Evolutionary conservation across 2,797 vertebrate species (phyloP).

Genomic region (Crenuchus spilurus): DNA sequence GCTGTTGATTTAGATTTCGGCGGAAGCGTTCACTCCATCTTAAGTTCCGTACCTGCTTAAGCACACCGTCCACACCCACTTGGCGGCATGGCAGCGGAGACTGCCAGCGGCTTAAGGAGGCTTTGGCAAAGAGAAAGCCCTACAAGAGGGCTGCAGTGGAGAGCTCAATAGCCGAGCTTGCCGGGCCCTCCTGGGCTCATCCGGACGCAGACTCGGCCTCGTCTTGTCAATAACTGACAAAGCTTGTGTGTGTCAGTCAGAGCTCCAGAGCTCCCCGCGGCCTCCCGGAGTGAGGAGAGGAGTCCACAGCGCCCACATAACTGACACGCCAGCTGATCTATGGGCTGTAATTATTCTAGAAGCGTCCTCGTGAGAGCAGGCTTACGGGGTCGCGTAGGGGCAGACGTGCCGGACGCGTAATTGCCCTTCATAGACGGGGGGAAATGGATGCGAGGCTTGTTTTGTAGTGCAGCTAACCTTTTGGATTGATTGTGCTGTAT

Average conservation of each 20-base stretch:
- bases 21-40: slow-evolving; percentile 29
- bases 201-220: slow-evolving; percentile 45
- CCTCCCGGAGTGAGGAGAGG: slow-evolving; percentile 64
- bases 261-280: slow-evolving; percentile 58
- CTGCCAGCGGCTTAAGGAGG: not conserved
- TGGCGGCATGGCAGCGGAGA: not conserved
- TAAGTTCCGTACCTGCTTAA: slow-evolving; percentile 23
- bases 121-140: not conserved
- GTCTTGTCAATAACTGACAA: slow-evolving; percentile 76
- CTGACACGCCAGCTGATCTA: slow-evolving; percentile 69
- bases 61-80: slow-evolving; percentile 4
- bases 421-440: slow-evolving; percentile 59
- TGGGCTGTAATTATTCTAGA: slow-evolving; percentile 70
- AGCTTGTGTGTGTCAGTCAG: slow-evolving; percentile 65
- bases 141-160: not conserved
- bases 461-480: slow-evolving; percentile 67
- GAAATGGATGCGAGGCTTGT: slow-evolving; percentile 13
- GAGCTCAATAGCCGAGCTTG: not conserved
- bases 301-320: slow-evolving; percentile 68
- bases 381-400: slow-evolving; percentile 52
- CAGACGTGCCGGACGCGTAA: slow-evolving; percentile 68
- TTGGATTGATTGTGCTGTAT: slow-evolving; percentile 60
- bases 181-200: slow-evolving; percentile 12
- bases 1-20: slow-evolving; percentile 19
- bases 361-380: slow-evolving; percentile 60